Evolutionary conservation across 2,888 invertebrate genomes (phyloP).

Genomic region (Hymenopus coronatus): DNA sequence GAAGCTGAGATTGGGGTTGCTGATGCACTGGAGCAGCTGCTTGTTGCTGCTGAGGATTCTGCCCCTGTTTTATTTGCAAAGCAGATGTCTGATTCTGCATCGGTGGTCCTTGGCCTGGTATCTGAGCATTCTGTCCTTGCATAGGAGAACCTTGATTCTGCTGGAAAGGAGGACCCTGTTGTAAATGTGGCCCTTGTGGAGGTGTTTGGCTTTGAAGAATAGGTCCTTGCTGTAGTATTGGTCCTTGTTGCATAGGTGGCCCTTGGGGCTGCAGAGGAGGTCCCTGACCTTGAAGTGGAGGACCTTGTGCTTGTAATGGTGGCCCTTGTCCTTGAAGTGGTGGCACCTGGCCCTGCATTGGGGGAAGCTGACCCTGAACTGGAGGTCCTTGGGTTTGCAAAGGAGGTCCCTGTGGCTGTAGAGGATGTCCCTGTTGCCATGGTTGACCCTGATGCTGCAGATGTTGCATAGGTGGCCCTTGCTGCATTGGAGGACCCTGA

Average conservation of each 20-base stretch:
- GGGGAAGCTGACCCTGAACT: slow-evolving; percentile 12
- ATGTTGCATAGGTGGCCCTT: not conserved
- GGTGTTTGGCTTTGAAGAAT: slow-evolving; percentile 5
- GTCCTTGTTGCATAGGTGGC: slow-evolving; percentile 6
- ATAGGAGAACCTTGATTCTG: slow-evolving; percentile 16
- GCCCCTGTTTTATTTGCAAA: not conserved
- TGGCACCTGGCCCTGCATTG: slow-evolving; percentile 14
- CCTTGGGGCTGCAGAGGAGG: slow-evolving; percentile 6
- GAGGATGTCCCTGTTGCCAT: slow-evolving; percentile 11
- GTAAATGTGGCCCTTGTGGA: slow-evolving; percentile 11
- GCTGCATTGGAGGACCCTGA: slow-evolving; percentile 14
- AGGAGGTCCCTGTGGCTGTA: slow-evolving; percentile 18
- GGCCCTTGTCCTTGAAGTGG: slow-evolving; percentile 20
- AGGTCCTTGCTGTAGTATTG: slow-evolving; percentile 8
- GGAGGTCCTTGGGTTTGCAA: slow-evolving; percentile 10
- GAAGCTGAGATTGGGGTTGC: slow-evolving; percentile 30
- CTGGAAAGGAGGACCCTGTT: not conserved
- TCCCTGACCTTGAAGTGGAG: slow-evolving; percentile 17
- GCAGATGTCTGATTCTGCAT: slow-evolving; percentile 9
- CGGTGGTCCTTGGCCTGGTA: slow-evolving; percentile 12
- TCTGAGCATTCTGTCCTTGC: not conserved
- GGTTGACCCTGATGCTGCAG: slow-evolving; percentile 11
- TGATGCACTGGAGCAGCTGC: slow-evolving; percentile 40
- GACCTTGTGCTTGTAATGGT: slow-evolving; percentile 12
- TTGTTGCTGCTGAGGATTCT: slow-evolving; percentile 41